These are phyloP conservation scores for Poeciliopsis occidentalis DNA, from an alignment of 2,113 vertebrate genomes.

Conservation along the genomic window DNA sequence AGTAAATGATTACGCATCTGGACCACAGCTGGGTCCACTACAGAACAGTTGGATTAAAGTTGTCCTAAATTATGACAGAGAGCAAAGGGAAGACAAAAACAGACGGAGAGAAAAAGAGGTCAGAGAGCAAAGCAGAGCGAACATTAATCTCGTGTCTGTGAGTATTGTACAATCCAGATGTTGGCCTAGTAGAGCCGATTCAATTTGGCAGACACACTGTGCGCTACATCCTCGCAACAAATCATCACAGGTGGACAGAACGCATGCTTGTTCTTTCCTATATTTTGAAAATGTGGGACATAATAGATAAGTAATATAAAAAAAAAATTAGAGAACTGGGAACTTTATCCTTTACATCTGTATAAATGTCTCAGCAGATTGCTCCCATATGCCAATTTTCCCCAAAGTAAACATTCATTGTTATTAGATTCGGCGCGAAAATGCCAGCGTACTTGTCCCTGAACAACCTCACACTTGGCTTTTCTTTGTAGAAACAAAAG, in stretches of 20 bases:
- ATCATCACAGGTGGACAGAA: conserved; percentile 12
- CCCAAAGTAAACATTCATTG: conserved; percentile 4
- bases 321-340: not conserved
- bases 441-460: conserved; percentile 39
- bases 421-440: conserved; percentile 39
- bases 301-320: not conserved
- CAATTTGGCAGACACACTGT: conserved; percentile 16
- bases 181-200: conserved; percentile 32
- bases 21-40: conserved; percentile 44
- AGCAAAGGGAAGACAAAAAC: conserved; percentile 34
- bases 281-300: not conserved
- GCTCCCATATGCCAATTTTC: conserved; percentile 47
- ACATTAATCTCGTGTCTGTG: conserved; percentile 54
- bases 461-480: conserved; percentile 39
- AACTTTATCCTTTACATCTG: conserved; percentile 1
- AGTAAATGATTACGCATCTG: conserved; percentile 13
- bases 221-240: conserved; percentile 8
- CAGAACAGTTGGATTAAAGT: conserved; percentile 50
- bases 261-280: not conserved
- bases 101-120: conserved; percentile 41
- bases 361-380: conserved; percentile 33
- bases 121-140: conserved; percentile 36
- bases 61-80: conserved; percentile 47
- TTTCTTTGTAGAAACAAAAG: conserved; percentile 30
- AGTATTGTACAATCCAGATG: conserved; percentile 63